Conservation (phyloP, 2,113 vertebrate genomes). For the Elaphurus davidianus region DNA sequence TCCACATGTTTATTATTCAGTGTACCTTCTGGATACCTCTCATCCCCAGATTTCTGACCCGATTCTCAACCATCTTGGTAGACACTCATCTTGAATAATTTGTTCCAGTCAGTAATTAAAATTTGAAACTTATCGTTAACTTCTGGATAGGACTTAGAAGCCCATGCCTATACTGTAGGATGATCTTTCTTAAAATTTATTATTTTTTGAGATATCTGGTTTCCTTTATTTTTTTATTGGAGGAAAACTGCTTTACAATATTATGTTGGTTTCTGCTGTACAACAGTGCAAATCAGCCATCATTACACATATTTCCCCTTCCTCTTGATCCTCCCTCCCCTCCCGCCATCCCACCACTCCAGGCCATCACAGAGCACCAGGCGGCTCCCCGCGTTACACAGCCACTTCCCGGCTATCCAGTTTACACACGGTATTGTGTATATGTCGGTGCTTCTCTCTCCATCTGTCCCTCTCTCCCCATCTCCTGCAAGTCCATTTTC, state of each 20-base stretch:
- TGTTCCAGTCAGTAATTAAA: neutral
- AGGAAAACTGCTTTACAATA: neutral
- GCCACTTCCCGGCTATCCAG: neutral
- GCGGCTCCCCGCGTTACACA: neutral
- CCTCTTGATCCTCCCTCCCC: neutral
- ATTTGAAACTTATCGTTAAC: neutral
- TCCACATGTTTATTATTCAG: neutral
- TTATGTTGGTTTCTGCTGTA: neutral
- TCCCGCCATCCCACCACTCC: neutral
- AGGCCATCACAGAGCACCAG: neutral
- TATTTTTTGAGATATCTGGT: neutral
- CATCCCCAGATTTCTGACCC: neutral
- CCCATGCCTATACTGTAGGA: neutral
- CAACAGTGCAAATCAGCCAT: neutral
- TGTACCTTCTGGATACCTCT: neutral
- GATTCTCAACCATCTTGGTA: slow-evolving; percentile 29
- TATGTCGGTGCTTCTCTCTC: neutral
- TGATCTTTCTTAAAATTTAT: neutral
- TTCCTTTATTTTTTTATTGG: neutral
- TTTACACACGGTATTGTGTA: neutral
- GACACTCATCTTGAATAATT: slow-evolving; percentile 31
- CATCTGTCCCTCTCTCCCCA: neutral
- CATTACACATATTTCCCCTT: neutral
- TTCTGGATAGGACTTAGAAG: neutral
- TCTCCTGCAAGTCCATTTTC: neutral